Percentiles rank a stretch among this genome's conserved stretches.
These are phyloP conservation scores for Plectropomus leopardus DNA, from an alignment of 2,113 vertebrate species.

Conservation along the genomic window DNA sequence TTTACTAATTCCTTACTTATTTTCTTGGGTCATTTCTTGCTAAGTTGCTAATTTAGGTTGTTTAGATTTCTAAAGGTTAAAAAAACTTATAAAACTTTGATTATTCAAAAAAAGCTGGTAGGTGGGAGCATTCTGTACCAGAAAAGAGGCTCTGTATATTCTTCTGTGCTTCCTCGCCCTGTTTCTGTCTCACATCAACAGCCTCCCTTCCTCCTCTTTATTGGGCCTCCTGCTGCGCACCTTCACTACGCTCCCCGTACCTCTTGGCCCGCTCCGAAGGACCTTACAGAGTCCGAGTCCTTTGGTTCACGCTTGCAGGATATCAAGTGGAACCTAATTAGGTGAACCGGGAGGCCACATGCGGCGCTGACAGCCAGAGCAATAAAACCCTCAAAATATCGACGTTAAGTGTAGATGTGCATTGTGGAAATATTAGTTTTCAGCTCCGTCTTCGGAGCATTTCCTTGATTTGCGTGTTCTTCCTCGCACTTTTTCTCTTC, in stretches of 20 bases:
- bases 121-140: background rate
- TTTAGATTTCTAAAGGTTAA: no score
- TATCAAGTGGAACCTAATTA: conserved; percentile 42
- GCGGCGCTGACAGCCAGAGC: background rate
- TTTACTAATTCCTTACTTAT: no score
- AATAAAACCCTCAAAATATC: background rate
- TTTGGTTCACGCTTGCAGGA: background rate
- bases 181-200: background rate
- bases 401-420: background rate
- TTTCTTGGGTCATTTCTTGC: no score
- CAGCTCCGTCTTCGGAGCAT: background rate
- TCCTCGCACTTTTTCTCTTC: background rate
- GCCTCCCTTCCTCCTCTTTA: background rate
- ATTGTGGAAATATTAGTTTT: background rate
- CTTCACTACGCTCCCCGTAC: background rate
- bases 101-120: background rate
- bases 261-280: background rate
- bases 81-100: no score
- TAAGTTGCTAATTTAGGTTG: no score
- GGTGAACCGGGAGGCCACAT: conserved; percentile 13
- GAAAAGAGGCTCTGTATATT: accelerated
- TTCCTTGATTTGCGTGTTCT: background rate
- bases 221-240: background rate
- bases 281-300: background rate
- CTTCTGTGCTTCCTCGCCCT: background rate